These are phyloP conservation scores for Himalopsyche anomala DNA, from an alignment of 2,888 invertebrate species.

Conservation along the genomic window DNA sequence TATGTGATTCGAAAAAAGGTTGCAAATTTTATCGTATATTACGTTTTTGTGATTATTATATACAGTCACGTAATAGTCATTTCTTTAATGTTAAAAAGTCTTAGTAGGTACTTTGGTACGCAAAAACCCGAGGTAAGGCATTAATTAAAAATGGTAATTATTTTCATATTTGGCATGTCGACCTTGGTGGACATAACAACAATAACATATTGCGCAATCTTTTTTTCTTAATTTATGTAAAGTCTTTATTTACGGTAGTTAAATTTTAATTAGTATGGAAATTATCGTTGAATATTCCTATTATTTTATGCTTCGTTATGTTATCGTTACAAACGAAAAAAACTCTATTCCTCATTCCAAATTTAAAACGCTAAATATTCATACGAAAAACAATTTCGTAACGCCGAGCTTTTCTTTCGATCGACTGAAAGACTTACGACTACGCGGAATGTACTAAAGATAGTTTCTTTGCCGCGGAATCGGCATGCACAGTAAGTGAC, in stretches of 20 bases:
- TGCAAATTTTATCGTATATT: no score
- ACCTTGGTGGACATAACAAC: conserved; percentile 37
- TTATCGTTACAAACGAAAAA: not conserved
- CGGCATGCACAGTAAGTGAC: no score
- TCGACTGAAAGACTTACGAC: no score
- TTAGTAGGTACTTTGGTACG: no score
- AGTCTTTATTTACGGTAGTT: conserved; percentile 6
- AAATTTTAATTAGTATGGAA: conserved; percentile 12
- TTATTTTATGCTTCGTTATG: not conserved
- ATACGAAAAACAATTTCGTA: not conserved
- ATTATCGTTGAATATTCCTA: not conserved
- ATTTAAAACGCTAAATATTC: not conserved
- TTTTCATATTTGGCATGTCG: conserved; percentile 27
- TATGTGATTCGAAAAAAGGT: no score
- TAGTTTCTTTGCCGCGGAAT: no score
- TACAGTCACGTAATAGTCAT: not conserved
- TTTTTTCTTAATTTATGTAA: conserved; percentile 34
- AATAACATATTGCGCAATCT: not conserved
- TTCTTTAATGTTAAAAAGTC: no score
- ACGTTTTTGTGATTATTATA: not conserved
- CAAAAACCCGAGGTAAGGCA: not conserved
- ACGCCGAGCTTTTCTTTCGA: not conserved
- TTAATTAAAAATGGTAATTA: not conserved
- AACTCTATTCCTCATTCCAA: not conserved
- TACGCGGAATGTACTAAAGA: no score